Percentiles rank a stretch among this genome's conserved stretches.
phyloP scores from a whole-genome alignment of 2,113 vertebrate genomes.

The Psittacus erithacus region DNA sequence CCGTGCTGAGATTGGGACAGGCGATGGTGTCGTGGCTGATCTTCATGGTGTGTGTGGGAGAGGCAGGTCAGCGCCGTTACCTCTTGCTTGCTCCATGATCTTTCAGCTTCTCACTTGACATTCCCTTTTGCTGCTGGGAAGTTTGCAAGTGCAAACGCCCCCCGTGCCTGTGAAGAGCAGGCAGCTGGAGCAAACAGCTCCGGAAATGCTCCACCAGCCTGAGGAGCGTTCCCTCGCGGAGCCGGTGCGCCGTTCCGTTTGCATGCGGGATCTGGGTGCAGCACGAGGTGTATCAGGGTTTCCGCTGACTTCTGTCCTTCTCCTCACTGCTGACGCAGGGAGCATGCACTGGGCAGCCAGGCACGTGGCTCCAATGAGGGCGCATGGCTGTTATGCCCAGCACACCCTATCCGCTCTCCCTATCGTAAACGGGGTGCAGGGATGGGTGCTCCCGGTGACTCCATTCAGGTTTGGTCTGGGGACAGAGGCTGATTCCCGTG shows the following conservation, averaged over 20 bases:
- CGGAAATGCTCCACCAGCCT: neutral
- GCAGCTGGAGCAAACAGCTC: neutral
- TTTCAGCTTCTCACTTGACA: neutral
- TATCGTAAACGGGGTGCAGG: fast-evolving
- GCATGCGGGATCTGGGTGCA: neutral
- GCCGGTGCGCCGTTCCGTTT: neutral
- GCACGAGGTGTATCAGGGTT: neutral
- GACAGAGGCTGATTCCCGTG: neutral
- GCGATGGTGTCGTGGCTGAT: neutral
- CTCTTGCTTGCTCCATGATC: neutral
- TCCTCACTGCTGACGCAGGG: neutral
- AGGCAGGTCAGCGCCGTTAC: neutral
- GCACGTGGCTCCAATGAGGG: fast-evolving
- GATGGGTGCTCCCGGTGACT: neutral
- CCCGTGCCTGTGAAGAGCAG: neutral
- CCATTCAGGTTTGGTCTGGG: neutral
- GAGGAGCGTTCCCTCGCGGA: neutral
- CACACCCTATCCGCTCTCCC: fast-evolving
- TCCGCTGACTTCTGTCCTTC: neutral
- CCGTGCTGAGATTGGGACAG: fast-evolving
- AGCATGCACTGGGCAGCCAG: fast-evolving
- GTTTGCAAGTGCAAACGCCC: neutral
- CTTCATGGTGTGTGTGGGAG: neutral
- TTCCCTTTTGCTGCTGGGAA: neutral
- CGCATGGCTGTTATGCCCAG: neutral